phyloP scores from a whole-genome alignment of 2,888 invertebrate species.

The Cotesia congregata region DNA sequence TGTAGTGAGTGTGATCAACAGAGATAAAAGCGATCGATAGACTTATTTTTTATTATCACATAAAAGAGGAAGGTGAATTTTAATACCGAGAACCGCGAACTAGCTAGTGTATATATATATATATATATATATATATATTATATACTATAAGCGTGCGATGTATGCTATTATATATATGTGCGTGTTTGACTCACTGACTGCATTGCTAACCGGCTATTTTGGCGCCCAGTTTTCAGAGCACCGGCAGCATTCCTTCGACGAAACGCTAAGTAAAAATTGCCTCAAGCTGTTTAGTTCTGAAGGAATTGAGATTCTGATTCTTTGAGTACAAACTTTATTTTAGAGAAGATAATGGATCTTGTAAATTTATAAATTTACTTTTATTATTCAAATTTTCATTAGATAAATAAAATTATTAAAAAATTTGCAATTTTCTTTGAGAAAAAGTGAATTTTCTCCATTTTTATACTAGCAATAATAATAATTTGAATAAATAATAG shows the following conservation, averaged over 20 bases:
- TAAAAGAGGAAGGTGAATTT: slow-evolving; percentile 15
- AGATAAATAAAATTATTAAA: too few relatives aligned
- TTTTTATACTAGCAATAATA: background rate
- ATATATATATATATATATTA: background rate
- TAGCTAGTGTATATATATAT: background rate
- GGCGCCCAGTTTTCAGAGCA: slow-evolving; percentile 35
- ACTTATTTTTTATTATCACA: too few relatives aligned
- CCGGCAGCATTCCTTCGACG: slow-evolving; percentile 35
- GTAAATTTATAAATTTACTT: too few relatives aligned
- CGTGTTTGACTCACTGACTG: background rate
- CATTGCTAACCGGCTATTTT: slow-evolving; percentile 35
- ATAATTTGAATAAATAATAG: too few relatives aligned
- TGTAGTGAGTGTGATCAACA: too few relatives aligned
- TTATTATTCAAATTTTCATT: too few relatives aligned
- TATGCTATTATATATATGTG: background rate
- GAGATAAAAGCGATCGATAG: too few relatives aligned
- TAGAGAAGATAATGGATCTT: too few relatives aligned
- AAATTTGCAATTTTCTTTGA: too few relatives aligned
- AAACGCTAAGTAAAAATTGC: slow-evolving; percentile 27
- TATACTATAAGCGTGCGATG: background rate
- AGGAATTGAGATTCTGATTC: slow-evolving; percentile 22
- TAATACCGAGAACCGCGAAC: slow-evolving; percentile 11
- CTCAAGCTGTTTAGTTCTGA: slow-evolving; percentile 12
- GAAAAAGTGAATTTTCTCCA: background rate
- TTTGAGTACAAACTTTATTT: background rate